Conservation (phyloP, 2,888 invertebrate genomes). For the Criorhina ranunculi region DNA sequence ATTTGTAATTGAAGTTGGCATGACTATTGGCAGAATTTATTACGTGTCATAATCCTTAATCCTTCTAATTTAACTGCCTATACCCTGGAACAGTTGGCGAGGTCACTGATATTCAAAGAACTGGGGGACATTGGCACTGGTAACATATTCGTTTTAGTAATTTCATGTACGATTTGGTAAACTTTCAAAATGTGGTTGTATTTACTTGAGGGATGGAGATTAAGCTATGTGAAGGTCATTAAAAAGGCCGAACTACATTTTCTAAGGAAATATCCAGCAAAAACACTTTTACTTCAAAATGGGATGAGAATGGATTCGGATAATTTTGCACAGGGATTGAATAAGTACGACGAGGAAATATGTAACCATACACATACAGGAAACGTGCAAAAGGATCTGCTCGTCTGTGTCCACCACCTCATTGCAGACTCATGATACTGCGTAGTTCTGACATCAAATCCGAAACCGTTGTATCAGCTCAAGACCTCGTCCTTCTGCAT, state of each 20-base stretch:
- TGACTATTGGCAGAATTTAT: conserved; percentile 73
- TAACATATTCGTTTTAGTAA: conserved; percentile 49
- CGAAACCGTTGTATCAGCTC: too few relatives aligned
- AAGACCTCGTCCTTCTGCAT: too few relatives aligned
- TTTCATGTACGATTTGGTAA: conserved; percentile 18
- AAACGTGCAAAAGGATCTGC: too few relatives aligned
- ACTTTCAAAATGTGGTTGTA: conserved; percentile 3
- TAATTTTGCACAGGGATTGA: too few relatives aligned
- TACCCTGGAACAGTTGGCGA: conserved; percentile 59
- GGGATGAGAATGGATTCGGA: too few relatives aligned
- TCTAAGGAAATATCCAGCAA: not conserved
- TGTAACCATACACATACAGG: too few relatives aligned
- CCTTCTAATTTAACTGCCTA: conserved; percentile 64
- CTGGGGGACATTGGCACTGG: not conserved
- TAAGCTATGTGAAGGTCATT: not conserved
- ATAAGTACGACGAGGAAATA: too few relatives aligned
- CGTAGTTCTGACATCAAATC: too few relatives aligned
- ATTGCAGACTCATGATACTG: too few relatives aligned
- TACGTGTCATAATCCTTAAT: conserved; percentile 70
- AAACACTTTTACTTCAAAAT: too few relatives aligned
- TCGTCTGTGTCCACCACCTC: too few relatives aligned
- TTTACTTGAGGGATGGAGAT: not conserved
- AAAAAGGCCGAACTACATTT: not conserved
- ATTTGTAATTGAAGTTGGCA: conserved; percentile 67
- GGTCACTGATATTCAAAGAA: conserved; percentile 6